Conservation (phyloP, 2,797 vertebrate genomes). For the Lithobates sylvaticus region DNA sequence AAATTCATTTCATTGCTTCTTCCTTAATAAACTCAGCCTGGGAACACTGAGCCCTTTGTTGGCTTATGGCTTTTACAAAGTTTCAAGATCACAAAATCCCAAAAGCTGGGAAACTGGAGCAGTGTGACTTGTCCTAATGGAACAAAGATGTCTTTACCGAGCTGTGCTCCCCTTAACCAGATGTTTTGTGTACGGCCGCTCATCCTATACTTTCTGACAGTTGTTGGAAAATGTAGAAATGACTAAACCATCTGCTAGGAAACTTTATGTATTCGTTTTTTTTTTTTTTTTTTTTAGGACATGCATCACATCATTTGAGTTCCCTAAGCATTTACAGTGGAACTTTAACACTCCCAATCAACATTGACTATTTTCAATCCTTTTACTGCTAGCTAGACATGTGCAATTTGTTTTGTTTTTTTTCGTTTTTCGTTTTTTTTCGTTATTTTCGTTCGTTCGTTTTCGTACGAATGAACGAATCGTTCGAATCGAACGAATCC, state of each 20-base stretch:
- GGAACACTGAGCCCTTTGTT: slow-evolving; percentile 23
- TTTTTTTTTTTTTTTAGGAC: no score
- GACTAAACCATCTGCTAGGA: slow-evolving; percentile 5
- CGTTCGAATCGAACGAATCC: no score
- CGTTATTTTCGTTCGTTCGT: no score
- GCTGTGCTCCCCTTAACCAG: neutral
- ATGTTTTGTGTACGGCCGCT: slow-evolving; percentile 2
- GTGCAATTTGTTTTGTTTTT: no score
- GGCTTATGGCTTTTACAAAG: neutral
- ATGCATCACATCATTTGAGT: no score
- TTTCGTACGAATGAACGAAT: no score
- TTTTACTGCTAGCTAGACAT: no score
- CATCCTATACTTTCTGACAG: neutral
- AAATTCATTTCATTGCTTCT: neutral
- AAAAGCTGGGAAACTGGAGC: slow-evolving; percentile 12
- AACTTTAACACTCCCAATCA: no score
- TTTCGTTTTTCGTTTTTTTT: no score
- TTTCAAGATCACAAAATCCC: slow-evolving; percentile 3
- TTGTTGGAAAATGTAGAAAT: neutral
- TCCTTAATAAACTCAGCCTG: neutral
- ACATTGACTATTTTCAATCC: no score
- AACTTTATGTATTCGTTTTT: no score
- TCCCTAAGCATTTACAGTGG: no score
- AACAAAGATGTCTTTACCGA: slow-evolving; percentile 12
- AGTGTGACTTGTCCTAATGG: neutral